These are phyloP conservation scores for Manduca sexta DNA, from an alignment of 1,140 invertebrate genomes.

Conservation along the genomic window DNA sequence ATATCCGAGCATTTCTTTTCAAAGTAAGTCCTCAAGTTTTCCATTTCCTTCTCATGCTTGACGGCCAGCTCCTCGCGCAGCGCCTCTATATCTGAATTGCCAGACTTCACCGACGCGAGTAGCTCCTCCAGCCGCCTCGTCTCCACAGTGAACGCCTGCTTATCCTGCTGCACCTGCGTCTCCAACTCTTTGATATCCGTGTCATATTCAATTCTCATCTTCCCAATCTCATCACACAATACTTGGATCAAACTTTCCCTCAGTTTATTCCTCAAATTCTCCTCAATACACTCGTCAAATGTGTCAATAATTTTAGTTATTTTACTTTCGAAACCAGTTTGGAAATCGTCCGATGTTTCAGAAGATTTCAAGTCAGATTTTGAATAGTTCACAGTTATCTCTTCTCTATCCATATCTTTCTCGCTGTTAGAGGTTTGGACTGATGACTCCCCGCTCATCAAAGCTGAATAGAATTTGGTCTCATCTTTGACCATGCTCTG, in stretches of 20 bases:
- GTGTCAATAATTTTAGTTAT: slow-evolving; percentile 54
- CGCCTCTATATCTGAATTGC: slow-evolving; percentile 68
- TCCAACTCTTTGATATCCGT: slow-evolving; percentile 67
- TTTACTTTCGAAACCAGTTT: slow-evolving; percentile 55
- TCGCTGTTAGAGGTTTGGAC: slow-evolving; percentile 52
- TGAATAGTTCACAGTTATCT: slow-evolving; percentile 59
- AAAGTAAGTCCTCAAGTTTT: slow-evolving; percentile 84
- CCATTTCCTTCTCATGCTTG: slow-evolving; percentile 82
- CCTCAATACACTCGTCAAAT: slow-evolving; percentile 54
- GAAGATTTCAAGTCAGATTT: slow-evolving; percentile 52
- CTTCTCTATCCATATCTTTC: slow-evolving; percentile 60
- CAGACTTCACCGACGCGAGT: slow-evolving; percentile 66
- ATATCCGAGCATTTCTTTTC: slow-evolving; percentile 84
- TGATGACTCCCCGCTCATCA: slow-evolving; percentile 48
- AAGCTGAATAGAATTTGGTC: slow-evolving; percentile 57
- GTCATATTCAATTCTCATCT: slow-evolving; percentile 61
- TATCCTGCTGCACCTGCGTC: slow-evolving; percentile 54
- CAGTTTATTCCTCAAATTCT: slow-evolving; percentile 62
- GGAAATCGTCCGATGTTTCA: slow-evolving; percentile 44
- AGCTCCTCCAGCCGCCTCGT: slow-evolving; percentile 60
- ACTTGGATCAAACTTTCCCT: slow-evolving; percentile 72
- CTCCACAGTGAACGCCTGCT: slow-evolving; percentile 62
- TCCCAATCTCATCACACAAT: slow-evolving; percentile 63
- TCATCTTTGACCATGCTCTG: slow-evolving; percentile 63
- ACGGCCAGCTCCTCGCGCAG: slow-evolving; percentile 74